Evolutionary conservation across 2,888 invertebrate genomes (phyloP).

Genomic region (Drosophila kuntzei): DNA sequence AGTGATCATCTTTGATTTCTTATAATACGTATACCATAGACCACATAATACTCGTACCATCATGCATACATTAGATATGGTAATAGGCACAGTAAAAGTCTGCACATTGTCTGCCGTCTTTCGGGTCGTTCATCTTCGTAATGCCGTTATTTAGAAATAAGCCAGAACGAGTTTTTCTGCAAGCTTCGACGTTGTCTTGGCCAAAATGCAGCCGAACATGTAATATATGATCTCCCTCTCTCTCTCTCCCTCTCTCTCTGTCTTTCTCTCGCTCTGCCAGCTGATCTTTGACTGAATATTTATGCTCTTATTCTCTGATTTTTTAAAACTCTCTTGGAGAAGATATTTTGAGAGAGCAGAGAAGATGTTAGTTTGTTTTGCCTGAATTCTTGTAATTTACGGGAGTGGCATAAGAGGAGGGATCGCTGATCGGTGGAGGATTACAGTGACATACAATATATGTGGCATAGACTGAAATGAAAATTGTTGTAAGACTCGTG

Average conservation of each 20-base stretch:
- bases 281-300: background rate
- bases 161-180: constrained; percentile 74
- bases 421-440: background rate
- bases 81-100: constrained; percentile 67
- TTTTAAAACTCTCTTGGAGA: constrained; percentile 1
- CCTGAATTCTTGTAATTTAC: constrained; percentile 53
- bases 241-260: background rate
- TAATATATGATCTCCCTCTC: constrained; percentile 26
- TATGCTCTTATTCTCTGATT: background rate
- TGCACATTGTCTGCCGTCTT: constrained; percentile 65
- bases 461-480: constrained; percentile 44
- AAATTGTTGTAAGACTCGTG: constrained; percentile 68
- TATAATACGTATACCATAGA: constrained; percentile 12
- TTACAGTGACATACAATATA: constrained; percentile 50
- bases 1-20: constrained; percentile 22
- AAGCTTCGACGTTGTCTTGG: constrained; percentile 64
- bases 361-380: constrained; percentile 40
- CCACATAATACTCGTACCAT: constrained; percentile 6
- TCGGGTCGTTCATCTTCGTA: constrained; percentile 80
- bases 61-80: constrained; percentile 46
- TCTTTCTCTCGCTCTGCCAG: constrained; percentile 9
- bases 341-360: constrained; percentile 1
- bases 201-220: constrained; percentile 71
- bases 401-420: constrained; percentile 13
- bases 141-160: constrained; percentile 81